Evolutionary conservation across 2,113 vertebrate genomes (phyloP), one percentile per base, ranked within the genome.

Genomic region (Otis tarda): DNA sequence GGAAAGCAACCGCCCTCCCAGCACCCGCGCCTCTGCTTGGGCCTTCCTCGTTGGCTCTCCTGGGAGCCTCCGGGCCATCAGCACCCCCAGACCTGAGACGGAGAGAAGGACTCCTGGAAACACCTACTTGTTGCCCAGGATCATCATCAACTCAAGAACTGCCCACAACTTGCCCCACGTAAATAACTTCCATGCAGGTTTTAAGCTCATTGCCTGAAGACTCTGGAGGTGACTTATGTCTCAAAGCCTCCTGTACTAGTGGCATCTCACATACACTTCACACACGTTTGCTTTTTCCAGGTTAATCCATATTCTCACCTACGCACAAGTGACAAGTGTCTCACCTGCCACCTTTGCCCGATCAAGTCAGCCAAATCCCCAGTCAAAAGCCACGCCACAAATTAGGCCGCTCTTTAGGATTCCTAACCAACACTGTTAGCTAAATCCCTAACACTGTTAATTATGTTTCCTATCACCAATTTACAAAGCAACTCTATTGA

Each of bases 361-460:
- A 41, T 25, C 30, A 3, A n/a, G 30, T 1, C 16, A 81, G 87
- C 47, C 60, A 47, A 92, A 93, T 47, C 70, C 24, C 55, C 52
- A 45, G 83, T 57, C 83, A 37, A 55, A 93, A 93, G 80, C 81
- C 65, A 75, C 47, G 5, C 37, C 82, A 49, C 90, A 90, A 87
- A 94, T 94, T 35, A 88, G 65, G 93, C 74, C 93, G 91, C 41
- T 43, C 41, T 89, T 97, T 76, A 87, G 87, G 95, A 96, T 96
- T 95, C 95, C 81, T 78, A 67, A 70, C 95, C 68, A 59, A 50
- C 53, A 20, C 93, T 70, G 89, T 96, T 95, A 96, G 82, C 83
- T 97, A 56, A 94, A 94, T 64, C 90, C 89, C 92, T 74, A 95
- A 88, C 82, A 61, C 93, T 7, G 10, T 97, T 97, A 96, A 96